Base-by-base conservation (phyloP, 2,888 invertebrate species). In the Ennomos erosarius region DNA sequence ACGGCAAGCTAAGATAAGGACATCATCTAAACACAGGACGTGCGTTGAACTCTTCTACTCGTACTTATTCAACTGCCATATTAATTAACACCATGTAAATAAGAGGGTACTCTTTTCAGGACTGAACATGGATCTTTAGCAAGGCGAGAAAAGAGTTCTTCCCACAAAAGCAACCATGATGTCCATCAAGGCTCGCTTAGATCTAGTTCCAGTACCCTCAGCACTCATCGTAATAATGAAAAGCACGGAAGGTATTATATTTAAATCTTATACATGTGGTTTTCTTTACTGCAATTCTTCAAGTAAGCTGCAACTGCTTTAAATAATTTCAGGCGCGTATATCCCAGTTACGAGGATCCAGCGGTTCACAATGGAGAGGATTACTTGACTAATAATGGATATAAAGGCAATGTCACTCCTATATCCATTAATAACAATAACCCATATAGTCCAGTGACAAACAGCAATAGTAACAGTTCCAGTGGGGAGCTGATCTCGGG, bases 181-280 rank as follows among this genome's bases (percentile, higher is more conserved):
- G 84, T 69, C 62, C 80, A 82, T 66, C 92, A 90, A 73, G 94
- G 94, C 55, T 94, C 94, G 44, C 92, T 94, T 47, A 88, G 94
- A 69, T 94, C 94, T 51, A 93, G 78, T 71, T 90, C 94, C 34
- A 94, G 94, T 75, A 94, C 93, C 42, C 89, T 94, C 60, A 92
- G 89, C 68, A 93, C 93, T 36, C 94, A 93, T 53, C 85, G 93
- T 69, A 92, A 90, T 64, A 91, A 90, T 57, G 93, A 93, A 40
- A 93, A 93, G 76, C 93, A 89, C 70, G 84, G 84, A 73, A 84
- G 87, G 88, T 88, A 76, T 58, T 11, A n/a, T n/a, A n/a, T 38
- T 38, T n/a, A 50, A 46, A 46, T 58, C 52, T 39, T 59, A 49
- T 16, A 40, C 26, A 1, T 16, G 26, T 26, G 1, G 1, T 26